Evolutionary conservation across 64 coral and sea anemone genomes (phyloP), one percentile per base, ranked within the genome.

Genomic region (Stichodactyla helianthus): DNA sequence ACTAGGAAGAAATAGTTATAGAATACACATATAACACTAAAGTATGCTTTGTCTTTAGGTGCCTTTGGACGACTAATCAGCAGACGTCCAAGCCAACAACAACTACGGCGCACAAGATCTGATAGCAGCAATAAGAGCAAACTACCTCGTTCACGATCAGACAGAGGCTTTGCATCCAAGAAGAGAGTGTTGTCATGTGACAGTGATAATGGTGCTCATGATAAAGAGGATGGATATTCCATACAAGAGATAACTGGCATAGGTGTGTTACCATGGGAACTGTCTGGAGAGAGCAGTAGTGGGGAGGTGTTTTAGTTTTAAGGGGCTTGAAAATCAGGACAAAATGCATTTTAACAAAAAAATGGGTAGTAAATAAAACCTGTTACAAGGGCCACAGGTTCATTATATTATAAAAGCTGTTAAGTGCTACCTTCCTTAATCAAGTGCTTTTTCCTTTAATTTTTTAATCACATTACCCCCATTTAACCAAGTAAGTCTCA

Each of bases 141-240:
- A 71, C 59, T 97, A 77, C 94, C 91, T 18, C 88, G 94, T 20
- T 97, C 94, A 84, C 82, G 84, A 65, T 97, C 94, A 35, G 94
- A 97, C 56, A 83, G 88, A 87, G 67, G 71, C 22, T 62, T 93
- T 20, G 83, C 84, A 15, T 79, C 77, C 22, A 97, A 97, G 44
- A 90, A 90, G 51, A 87, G 79, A 26, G 84, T 8, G 51, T 83
- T 77, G 13, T 64, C 18, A 10, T 60, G 54, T 52, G 90, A 87
- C 54, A 15, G 53, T 18, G 90, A 92, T n/a, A 87, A 82, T 52
- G 77, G 57, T 7, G 55, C 52, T 28, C 68, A 58, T 44, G 68
- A n/a, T 81, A 84, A 82, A 70, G 94, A 92, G 71, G 93, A 97
- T 90, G 94, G 94, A 1, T 97, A 90, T 82, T 93, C 94, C 13